phyloP scores from a whole-genome alignment of 1,140 invertebrate genomes.

The Pseudomyrmex flavicornis region DNA sequence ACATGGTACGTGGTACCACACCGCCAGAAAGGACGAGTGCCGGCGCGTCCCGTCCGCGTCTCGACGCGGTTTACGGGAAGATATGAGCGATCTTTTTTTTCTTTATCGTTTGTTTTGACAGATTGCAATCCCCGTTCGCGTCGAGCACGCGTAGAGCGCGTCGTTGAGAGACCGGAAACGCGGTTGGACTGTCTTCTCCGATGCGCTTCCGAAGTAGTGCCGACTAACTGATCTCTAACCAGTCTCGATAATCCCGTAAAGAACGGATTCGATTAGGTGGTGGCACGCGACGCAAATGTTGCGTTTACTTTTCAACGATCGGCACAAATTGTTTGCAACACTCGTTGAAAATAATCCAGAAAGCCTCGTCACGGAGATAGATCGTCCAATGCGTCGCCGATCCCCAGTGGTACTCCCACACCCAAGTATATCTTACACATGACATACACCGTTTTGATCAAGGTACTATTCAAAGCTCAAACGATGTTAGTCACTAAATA shows the following conservation, averaged over 20 bases:
- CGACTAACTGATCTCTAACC: neutral
- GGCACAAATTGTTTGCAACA: neutral
- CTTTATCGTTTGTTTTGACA: too few species aligned
- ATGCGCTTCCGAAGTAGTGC: neutral
- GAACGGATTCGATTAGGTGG: neutral
- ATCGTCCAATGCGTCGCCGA: conserved; percentile 57
- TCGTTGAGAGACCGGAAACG: conserved; percentile 49
- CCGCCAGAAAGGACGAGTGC: conserved; percentile 77
- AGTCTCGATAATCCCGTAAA: too few species aligned
- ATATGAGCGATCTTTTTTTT: neutral
- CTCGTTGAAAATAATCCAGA: neutral
- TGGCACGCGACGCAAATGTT: too few species aligned
- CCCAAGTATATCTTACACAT: conserved; percentile 86
- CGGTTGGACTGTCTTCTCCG: conserved; percentile 1
- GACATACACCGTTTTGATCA: conserved; percentile 86
- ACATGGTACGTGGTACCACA: conserved; percentile 83
- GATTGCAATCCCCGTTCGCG: conserved; percentile 22
- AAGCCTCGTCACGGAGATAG: neutral
- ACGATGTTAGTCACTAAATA: conserved; percentile 86
- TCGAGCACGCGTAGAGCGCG: conserved; percentile 54
- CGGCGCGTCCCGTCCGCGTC: conserved; percentile 64
- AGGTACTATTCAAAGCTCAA: conserved; percentile 86
- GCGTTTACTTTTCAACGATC: too few species aligned
- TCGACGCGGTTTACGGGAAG: conserved; percentile 15
- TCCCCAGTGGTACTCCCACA: conserved; percentile 82